Percentiles rank a stretch among this genome's conserved stretches.
These are phyloP conservation scores for Pteropus rufus DNA, from an alignment of 2,797 vertebrate species.

Conservation along the genomic window DNA sequence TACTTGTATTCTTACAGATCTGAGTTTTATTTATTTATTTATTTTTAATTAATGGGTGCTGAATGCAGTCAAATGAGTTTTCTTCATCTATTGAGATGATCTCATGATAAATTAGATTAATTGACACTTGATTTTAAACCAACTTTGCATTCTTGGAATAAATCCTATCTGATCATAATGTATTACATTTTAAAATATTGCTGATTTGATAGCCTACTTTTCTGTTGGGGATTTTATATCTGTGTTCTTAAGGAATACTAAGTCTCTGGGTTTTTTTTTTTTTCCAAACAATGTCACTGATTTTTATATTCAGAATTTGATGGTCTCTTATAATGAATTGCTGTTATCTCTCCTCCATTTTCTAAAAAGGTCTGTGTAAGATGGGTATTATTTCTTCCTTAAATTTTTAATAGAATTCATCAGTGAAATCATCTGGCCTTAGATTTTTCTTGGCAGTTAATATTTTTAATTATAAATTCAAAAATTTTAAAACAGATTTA, in stretches of 20 bases:
- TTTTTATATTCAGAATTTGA: background rate
- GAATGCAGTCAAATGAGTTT: background rate
- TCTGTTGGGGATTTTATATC: background rate
- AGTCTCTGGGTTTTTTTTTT: background rate
- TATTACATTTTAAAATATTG: background rate
- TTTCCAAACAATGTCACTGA: background rate
- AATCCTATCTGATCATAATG: background rate
- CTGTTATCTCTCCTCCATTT: background rate
- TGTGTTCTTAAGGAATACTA: background rate
- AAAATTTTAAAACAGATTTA: background rate
- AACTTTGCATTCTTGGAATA: background rate
- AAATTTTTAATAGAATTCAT: background rate
- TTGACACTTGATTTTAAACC: background rate
- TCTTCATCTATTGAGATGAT: background rate
- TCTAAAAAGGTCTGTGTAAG: background rate
- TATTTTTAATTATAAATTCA: background rate
- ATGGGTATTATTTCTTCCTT: background rate
- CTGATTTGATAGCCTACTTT: background rate
- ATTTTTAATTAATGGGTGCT: background rate
- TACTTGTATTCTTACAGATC: background rate
- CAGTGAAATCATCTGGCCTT: background rate
- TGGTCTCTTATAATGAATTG: background rate
- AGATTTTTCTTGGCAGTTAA: background rate
- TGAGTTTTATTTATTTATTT: background rate
- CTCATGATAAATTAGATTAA: background rate